phyloP scores from a whole-genome alignment of 2,113 vertebrate species.

The Gymnocephalus cernua region DNA sequence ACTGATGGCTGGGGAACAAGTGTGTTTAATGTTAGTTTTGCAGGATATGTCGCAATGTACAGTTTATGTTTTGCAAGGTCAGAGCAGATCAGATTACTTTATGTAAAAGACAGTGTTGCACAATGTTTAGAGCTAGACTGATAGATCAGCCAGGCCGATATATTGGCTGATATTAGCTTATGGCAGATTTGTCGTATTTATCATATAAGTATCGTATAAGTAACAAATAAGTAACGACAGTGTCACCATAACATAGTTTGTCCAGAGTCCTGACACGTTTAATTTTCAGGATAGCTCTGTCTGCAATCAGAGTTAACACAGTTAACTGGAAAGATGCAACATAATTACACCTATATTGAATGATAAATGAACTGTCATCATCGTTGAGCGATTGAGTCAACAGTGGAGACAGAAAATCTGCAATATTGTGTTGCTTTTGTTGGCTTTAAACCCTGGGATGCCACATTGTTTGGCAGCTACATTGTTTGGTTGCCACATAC shows the following conservation, averaged over 20 bases:
- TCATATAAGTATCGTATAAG: no score
- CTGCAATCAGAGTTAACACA: background rate
- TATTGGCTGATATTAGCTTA: background rate
- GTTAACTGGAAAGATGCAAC: background rate
- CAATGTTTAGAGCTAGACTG: background rate
- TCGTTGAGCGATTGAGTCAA: constrained; percentile 6
- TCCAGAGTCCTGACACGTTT: background rate
- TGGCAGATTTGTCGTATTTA: background rate
- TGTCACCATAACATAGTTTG: background rate
- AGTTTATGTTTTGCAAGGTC: background rate
- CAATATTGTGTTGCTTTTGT: background rate
- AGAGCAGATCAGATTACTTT: background rate
- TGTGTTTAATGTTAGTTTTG: background rate
- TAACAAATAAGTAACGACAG: background rate
- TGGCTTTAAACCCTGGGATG: background rate
- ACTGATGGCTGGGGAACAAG: background rate
- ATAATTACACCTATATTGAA: background rate
- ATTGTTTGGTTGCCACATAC: background rate
- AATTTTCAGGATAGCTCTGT: background rate
- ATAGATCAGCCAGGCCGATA: background rate
- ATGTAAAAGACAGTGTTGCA: background rate
- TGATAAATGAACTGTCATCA: background rate
- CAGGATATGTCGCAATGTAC: background rate
- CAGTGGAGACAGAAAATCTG: background rate
- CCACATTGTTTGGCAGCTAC: background rate